These are phyloP conservation scores for Aradophagus sp. DNA, from an alignment of 1,140 invertebrate species.

Conservation along the genomic window DNA sequence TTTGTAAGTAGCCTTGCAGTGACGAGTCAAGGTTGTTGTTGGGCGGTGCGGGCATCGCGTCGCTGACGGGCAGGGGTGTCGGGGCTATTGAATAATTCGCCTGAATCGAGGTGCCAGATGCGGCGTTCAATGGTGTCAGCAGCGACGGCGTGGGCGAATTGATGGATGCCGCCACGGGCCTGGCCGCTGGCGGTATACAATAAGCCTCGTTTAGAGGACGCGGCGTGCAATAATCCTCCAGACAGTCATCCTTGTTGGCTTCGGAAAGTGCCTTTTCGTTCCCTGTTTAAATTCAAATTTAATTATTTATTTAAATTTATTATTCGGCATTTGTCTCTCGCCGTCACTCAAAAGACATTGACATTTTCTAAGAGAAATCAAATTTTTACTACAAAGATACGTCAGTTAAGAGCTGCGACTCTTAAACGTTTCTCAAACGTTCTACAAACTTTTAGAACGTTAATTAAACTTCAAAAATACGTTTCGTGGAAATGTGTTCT, in stretches of 20 bases:
- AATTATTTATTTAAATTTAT: too few relatives aligned
- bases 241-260: slow-evolving; percentile 16
- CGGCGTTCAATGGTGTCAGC: slow-evolving; percentile 53
- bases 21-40: slow-evolving; percentile 63
- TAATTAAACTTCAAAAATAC: too few relatives aligned
- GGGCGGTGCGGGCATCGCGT: slow-evolving; percentile 43
- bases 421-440: too few relatives aligned
- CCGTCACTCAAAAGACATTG: too few relatives aligned
- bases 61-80: slow-evolving; percentile 61
- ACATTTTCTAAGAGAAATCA: too few relatives aligned
- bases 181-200: slow-evolving; percentile 74
- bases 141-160: slow-evolving; percentile 50
- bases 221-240: slow-evolving; percentile 76
- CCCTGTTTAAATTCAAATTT: too few relatives aligned
- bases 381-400: too few relatives aligned
- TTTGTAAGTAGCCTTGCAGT: slow-evolving; percentile 75
- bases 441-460: too few relatives aligned
- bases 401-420: too few relatives aligned
- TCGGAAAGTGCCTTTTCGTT: slow-evolving; percentile 45
- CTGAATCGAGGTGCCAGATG: slow-evolving; percentile 60
- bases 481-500: too few relatives aligned
- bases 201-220: slow-evolving; percentile 76
- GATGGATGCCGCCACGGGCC: slow-evolving; percentile 62
- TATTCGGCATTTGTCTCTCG: too few relatives aligned
- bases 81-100: slow-evolving; percentile 74